A percentile compares a stretch with the other conserved stretches of the same genome.
These are phyloP conservation scores for Cyprinodon tularosa DNA, from an alignment of 2,113 vertebrate species.

Conservation along the genomic window DNA sequence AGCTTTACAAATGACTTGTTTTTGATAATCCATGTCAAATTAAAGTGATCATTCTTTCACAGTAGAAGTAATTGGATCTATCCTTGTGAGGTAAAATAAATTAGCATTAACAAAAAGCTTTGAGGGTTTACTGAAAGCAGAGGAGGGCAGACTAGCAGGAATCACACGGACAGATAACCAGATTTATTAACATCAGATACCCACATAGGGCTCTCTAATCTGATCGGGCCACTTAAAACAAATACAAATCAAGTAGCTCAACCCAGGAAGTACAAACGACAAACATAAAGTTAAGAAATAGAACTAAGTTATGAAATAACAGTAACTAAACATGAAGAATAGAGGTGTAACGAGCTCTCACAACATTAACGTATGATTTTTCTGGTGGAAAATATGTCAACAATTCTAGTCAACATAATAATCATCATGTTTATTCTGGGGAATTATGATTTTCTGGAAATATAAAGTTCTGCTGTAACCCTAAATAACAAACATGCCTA, in stretches of 20 bases:
- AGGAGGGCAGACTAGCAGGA: slow-evolving; percentile 28
- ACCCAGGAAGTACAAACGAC: not conserved
- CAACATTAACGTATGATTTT: not conserved
- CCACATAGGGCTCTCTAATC: slow-evolving; percentile 22
- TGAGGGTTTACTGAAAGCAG: slow-evolving; percentile 23
- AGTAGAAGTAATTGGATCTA: slow-evolving; percentile 30
- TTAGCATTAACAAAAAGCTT: slow-evolving; percentile 27
- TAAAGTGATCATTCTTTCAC: slow-evolving; percentile 32
- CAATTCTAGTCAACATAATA: no score
- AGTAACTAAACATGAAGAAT: not conserved
- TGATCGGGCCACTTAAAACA: slow-evolving; percentile 21
- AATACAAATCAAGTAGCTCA: slow-evolving; percentile 1
- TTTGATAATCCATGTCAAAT: slow-evolving; percentile 38
- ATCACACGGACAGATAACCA: slow-evolving; percentile 35
- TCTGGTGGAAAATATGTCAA: not conserved
- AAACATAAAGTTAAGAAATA: not conserved
- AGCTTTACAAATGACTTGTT: not conserved
- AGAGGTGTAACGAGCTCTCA: no score
- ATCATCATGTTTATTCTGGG: no score
- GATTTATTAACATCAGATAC: slow-evolving; percentile 33
- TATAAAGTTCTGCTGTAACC: no score
- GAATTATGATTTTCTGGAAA: no score
- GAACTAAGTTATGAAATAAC: not conserved
- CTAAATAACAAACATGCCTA: no score
- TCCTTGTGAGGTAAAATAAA: slow-evolving; percentile 39